Evolutionary conservation across 1,140 invertebrate species (phyloP).

Genomic region (Microvelia longipes): DNA sequence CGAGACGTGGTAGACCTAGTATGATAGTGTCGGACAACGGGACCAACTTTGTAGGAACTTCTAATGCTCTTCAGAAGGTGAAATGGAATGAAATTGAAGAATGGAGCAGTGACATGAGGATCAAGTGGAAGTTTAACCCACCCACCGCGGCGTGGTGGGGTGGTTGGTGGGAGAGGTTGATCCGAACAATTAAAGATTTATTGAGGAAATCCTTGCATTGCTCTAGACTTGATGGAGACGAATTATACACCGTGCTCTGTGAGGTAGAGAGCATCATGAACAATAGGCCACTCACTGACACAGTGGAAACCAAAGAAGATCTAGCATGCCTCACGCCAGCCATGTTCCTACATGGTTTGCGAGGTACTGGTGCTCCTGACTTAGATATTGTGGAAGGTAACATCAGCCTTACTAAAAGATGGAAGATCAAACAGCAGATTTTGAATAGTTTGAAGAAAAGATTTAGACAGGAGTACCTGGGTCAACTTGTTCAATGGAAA

Average conservation of each 20-base stretch:
- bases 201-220: conserved; percentile 23
- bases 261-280: conserved; percentile 26
- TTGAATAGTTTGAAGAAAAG: conserved; percentile 4
- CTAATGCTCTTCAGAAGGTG: no score
- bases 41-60: conserved; percentile 28
- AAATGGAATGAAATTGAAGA: no score
- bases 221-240: conserved; percentile 21
- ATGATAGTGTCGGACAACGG: conserved; percentile 31
- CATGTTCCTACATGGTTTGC: conserved; percentile 23
- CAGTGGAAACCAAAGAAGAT: conserved; percentile 21
- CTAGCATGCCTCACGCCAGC: conserved; percentile 13
- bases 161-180: no score
- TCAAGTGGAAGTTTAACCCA: no score
- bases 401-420: neutral
- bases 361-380: conserved; percentile 18
- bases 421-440: conserved; percentile 1
- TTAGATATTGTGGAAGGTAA: conserved; percentile 2
- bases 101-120: no score
- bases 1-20: conserved; percentile 24
- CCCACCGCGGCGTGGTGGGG: no score
- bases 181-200: conserved; percentile 25
- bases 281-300: conserved; percentile 26
- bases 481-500: neutral
- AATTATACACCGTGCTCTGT: conserved; percentile 25
- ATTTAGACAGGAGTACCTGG: conserved; percentile 10